These are phyloP conservation scores for Falco rusticolus DNA, from an alignment of 2,797 vertebrate genomes.

Conservation along the genomic window DNA sequence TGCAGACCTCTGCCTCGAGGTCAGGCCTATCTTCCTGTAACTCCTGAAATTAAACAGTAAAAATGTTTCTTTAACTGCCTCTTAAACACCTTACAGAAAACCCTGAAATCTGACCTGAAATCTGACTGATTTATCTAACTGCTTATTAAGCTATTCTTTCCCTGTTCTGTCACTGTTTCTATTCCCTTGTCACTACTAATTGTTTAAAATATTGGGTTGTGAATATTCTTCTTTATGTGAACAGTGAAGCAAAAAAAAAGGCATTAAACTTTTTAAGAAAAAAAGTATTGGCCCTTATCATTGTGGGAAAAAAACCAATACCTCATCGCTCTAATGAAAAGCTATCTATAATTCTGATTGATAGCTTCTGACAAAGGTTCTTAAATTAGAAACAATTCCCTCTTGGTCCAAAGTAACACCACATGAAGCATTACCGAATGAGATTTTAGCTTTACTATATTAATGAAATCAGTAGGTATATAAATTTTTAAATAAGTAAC, in stretches of 20 bases:
- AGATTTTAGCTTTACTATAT: neutral
- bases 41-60: neutral
- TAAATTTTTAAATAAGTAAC: neutral
- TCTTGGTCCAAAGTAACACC: neutral
- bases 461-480: neutral
- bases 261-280: neutral
- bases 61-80: neutral
- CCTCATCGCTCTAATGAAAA: neutral
- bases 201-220: neutral
- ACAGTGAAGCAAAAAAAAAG: neutral
- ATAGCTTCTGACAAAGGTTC: neutral
- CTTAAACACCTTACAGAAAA: neutral
- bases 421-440: neutral
- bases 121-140: neutral
- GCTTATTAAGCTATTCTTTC: neutral
- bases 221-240: neutral
- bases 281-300: neutral
- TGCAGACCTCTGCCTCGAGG: neutral
- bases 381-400: conserved; percentile 8
- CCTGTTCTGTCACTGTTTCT: neutral
- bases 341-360: neutral
- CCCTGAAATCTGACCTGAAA: neutral
- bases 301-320: neutral
- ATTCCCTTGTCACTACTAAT: neutral
- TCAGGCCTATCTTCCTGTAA: neutral